Evolutionary conservation across 2,888 invertebrate genomes (phyloP).

Genomic region (Pycnomerus fuliginosus): DNA sequence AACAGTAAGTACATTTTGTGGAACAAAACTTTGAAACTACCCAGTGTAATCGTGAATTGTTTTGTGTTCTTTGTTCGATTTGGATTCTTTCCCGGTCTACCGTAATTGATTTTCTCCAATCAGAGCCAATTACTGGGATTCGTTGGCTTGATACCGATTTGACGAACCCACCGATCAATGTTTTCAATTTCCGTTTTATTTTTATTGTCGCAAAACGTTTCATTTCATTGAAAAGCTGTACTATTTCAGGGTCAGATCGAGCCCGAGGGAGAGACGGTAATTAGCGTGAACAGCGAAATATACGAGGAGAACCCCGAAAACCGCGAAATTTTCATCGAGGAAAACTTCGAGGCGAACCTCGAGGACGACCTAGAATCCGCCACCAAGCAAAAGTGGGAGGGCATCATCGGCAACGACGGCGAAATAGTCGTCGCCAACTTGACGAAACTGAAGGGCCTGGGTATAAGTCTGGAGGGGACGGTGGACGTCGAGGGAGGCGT

Average conservation of each 20-base stretch:
- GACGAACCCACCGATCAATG: no score
- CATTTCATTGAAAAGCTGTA: slow-evolving; percentile 4
- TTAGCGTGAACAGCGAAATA: slow-evolving; percentile 76
- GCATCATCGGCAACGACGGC: slow-evolving; percentile 74
- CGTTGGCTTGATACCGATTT: no score
- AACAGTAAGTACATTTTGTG: no score
- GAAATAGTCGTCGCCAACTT: slow-evolving; percentile 92
- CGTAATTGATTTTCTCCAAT: no score
- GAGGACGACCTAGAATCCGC: slow-evolving; percentile 59
- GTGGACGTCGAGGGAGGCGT: slow-evolving; percentile 97
- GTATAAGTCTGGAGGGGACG: slow-evolving; percentile 97
- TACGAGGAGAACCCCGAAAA: slow-evolving; percentile 55
- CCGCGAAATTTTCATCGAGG: slow-evolving; percentile 52
- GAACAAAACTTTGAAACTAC: no score
- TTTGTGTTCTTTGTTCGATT: no score
- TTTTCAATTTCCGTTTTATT: no score
- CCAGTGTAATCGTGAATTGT: no score
- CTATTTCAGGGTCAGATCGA: slow-evolving; percentile 59
- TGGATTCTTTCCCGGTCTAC: no score
- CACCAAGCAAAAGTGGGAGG: slow-evolving; percentile 76
- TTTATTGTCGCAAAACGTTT: not conserved
- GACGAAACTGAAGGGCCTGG: slow-evolving; percentile 86
- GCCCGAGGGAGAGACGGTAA: slow-evolving; percentile 76
- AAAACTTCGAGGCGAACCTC: slow-evolving; percentile 52
- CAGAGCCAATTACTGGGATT: no score